A percentile compares a stretch with the other conserved stretches of the same genome.
phyloP scores from a whole-genome alignment of 2,888 invertebrate species.

The Coelogynopora nodosa region DNA sequence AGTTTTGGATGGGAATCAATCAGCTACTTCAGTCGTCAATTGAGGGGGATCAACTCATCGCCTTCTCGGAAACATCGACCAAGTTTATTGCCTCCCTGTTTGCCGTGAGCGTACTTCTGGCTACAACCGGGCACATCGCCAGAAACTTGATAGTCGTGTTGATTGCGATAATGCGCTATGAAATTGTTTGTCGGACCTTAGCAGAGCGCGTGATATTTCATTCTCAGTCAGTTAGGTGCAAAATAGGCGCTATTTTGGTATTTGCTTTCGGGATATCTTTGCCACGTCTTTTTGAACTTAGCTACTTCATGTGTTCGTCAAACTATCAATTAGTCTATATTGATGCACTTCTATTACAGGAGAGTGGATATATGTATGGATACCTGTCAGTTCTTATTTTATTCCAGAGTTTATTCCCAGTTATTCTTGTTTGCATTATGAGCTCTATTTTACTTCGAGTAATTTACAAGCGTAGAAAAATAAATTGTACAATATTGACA shows the following conservation, averaged over 20 bases:
- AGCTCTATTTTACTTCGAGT: conserved; percentile 1
- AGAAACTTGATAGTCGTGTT: conserved; percentile 27
- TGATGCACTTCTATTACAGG: conserved; percentile 31
- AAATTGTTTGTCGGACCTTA: conserved; percentile 24
- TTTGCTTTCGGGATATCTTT: background rate
- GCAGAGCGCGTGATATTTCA: background rate
- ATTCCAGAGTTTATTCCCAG: conserved; percentile 29
- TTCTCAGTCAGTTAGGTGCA: background rate
- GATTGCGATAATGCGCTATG: conserved; percentile 37
- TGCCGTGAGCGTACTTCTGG: background rate
- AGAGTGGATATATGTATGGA: background rate
- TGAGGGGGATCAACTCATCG: conserved; percentile 9
- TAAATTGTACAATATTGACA: background rate
- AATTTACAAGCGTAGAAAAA: conserved; percentile 2
- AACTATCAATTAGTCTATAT: conserved; percentile 5
- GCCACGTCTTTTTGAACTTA: conserved; percentile 30
- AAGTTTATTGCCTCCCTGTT: background rate
- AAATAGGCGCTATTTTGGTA: background rate
- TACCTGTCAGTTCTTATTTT: background rate
- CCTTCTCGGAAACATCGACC: background rate
- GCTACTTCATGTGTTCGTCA: conserved; percentile 23
- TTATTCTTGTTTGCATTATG: background rate
- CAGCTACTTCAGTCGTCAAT: background rate
- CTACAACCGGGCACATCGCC: conserved; percentile 32
- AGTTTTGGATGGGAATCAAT: conserved; percentile 20